These are phyloP conservation scores for Drosophila carrolli DNA, from an alignment of 1,140 invertebrate genomes.

Conservation along the genomic window DNA sequence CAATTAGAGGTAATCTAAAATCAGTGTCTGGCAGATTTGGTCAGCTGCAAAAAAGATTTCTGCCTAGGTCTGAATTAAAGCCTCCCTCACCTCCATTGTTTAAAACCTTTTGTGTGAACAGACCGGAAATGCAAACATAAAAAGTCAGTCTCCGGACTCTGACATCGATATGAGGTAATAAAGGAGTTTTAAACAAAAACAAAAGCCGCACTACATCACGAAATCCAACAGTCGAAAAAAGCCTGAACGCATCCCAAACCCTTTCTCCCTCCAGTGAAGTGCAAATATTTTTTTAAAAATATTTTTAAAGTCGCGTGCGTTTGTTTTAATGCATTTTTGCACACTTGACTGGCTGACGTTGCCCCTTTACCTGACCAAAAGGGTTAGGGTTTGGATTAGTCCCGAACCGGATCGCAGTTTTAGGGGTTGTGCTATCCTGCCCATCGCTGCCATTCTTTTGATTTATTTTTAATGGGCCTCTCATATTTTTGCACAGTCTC, in stretches of 20 bases:
- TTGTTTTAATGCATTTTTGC: constrained; percentile 79
- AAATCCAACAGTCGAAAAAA: constrained; percentile 13
- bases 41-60: constrained; percentile 36
- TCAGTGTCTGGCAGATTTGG: constrained; percentile 34
- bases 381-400: constrained; percentile 54
- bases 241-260: not conserved
- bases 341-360: constrained; percentile 70
- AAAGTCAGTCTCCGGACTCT: constrained; percentile 37
- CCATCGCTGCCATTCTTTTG: constrained; percentile 55
- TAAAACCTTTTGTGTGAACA: constrained; percentile 20
- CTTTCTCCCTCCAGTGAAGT: constrained; percentile 43
- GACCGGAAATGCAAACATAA: constrained; percentile 66
- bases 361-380: constrained; percentile 54
- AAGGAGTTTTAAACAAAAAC: constrained; percentile 76
- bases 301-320: constrained; percentile 72
- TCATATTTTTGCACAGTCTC: constrained; percentile 66
- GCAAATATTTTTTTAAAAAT: constrained; percentile 55
- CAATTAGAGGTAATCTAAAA: constrained; percentile 66
- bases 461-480: constrained; percentile 79
- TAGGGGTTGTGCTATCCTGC: constrained; percentile 36
- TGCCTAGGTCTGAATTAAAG: not conserved
- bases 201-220: constrained; percentile 47
- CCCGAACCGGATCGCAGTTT: constrained; percentile 10
- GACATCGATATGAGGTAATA: constrained; percentile 79
- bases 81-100: constrained; percentile 42